Conservation (phyloP, 2,888 invertebrate genomes). For the Sialis lutaria region DNA sequence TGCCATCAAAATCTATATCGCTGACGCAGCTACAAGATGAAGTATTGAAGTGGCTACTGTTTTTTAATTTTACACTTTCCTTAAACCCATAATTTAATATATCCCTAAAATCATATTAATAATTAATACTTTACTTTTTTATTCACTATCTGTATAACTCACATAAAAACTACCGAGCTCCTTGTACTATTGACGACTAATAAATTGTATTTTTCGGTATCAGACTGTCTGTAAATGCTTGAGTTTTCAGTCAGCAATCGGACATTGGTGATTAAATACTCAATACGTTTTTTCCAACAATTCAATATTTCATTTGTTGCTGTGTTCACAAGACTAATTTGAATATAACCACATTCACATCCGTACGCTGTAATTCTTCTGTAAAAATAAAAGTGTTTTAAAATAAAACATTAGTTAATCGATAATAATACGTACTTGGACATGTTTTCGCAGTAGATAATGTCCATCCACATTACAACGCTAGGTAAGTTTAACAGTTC, state of each 20-base stretch:
- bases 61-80: slow-evolving; percentile 24
- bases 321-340: slow-evolving; percentile 31
- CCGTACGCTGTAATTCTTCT: slow-evolving; percentile 38
- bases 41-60: slow-evolving; percentile 37
- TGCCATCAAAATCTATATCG: slow-evolving; percentile 53
- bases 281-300: slow-evolving; percentile 31
- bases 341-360: slow-evolving; percentile 40
- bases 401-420: slow-evolving; percentile 3
- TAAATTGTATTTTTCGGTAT: slow-evolving; percentile 25
- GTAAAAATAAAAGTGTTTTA: slow-evolving; percentile 10
- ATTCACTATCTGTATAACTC: slow-evolving; percentile 13
- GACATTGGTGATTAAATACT: slow-evolving; percentile 36
- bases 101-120: slow-evolving; percentile 21
- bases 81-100: slow-evolving; percentile 28
- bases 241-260: slow-evolving; percentile 25
- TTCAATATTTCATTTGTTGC: slow-evolving; percentile 27
- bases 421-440: slow-evolving; percentile 22
- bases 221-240: slow-evolving; percentile 9
- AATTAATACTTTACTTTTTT: neutral
- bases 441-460: slow-evolving; percentile 27
- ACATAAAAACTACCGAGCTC: slow-evolving; percentile 39
- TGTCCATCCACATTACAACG: slow-evolving; percentile 35
- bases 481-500: slow-evolving; percentile 35
- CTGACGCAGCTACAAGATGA: slow-evolving; percentile 41
- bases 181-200: slow-evolving; percentile 36